These are phyloP conservation scores for Phortica variegata DNA, from an alignment of 1,140 invertebrate genomes.

Conservation along the genomic window DNA sequence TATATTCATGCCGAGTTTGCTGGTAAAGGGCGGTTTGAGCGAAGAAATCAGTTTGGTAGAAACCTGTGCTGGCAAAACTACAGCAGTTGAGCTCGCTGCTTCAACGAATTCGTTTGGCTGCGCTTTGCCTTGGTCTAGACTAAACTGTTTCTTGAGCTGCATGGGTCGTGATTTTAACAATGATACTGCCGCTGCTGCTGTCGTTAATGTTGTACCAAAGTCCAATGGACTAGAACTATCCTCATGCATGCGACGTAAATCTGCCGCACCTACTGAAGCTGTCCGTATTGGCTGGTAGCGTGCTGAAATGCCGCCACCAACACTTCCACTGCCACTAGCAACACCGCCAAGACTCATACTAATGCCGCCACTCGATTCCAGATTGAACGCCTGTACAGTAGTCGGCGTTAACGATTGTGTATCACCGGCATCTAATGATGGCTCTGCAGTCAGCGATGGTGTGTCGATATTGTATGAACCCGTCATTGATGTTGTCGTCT, in stretches of 20 bases:
- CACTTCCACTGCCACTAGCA: neutral
- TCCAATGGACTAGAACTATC: slow-evolving; percentile 44
- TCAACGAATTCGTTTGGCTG: slow-evolving; percentile 17
- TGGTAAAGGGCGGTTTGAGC: slow-evolving; percentile 44
- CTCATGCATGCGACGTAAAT: slow-evolving; percentile 36
- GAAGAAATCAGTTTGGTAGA: slow-evolving; percentile 51
- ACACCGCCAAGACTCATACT: slow-evolving; percentile 35
- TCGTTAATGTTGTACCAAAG: slow-evolving; percentile 35
- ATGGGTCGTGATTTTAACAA: slow-evolving; percentile 37
- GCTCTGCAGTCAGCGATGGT: slow-evolving; percentile 48
- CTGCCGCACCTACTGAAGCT: slow-evolving; percentile 44
- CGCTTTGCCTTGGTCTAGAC: slow-evolving; percentile 51
- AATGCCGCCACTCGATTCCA: slow-evolving; percentile 16
- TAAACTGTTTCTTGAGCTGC: slow-evolving; percentile 56
- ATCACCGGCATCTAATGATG: slow-evolving; percentile 48
- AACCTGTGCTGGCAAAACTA: slow-evolving; percentile 20
- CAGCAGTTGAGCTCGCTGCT: slow-evolving; percentile 5
- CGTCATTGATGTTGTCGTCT: slow-evolving; percentile 53
- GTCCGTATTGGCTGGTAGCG: slow-evolving; percentile 53
- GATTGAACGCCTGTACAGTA: no score
- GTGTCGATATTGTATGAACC: slow-evolving; percentile 56
- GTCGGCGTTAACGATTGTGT: slow-evolving; percentile 40
- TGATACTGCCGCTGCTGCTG: slow-evolving; percentile 43
- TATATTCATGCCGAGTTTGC: slow-evolving; percentile 49
- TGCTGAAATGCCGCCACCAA: slow-evolving; percentile 32